phyloP scores from a whole-genome alignment of 2,888 invertebrate genomes.

The Ormyrus rosae region DNA sequence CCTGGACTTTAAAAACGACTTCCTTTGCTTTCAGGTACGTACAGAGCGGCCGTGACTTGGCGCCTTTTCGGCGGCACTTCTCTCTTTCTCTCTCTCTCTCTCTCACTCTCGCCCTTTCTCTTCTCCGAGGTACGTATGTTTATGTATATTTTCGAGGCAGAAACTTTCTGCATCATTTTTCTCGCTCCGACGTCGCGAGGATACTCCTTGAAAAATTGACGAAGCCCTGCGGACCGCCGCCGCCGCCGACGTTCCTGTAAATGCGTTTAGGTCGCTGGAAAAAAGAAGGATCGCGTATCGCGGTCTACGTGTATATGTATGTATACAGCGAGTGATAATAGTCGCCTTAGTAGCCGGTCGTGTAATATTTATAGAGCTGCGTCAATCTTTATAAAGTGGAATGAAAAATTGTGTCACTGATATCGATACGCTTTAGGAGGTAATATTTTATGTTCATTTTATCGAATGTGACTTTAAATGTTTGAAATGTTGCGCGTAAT shows the following conservation, averaged over 20 bases:
- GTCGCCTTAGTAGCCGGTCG: no score
- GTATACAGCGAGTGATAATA: neutral
- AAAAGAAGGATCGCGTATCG: no score
- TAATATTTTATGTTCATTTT: no score
- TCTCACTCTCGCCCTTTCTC: no score
- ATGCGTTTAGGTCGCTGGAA: no score
- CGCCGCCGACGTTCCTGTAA: neutral
- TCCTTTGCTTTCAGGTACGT: slow-evolving; percentile 56
- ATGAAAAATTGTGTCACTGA: no score
- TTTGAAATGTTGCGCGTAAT: no score
- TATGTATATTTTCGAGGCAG: neutral
- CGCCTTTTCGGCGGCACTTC: neutral
- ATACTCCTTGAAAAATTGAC: slow-evolving; percentile 11
- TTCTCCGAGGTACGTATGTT: neutral
- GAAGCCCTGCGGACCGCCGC: neutral
- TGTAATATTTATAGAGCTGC: no score
- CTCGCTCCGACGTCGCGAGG: neutral
- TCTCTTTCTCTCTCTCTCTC: no score
- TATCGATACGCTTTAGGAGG: no score
- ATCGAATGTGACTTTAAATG: no score
- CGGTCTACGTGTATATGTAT: neutral
- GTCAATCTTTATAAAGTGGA: no score
- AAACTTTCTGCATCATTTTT: slow-evolving; percentile 10
- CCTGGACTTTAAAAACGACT: slow-evolving; percentile 44
- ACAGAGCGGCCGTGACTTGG: slow-evolving; percentile 20